These are phyloP conservation scores for Luscinia luscinia DNA, from an alignment of 2,797 vertebrate genomes.

Conservation along the genomic window DNA sequence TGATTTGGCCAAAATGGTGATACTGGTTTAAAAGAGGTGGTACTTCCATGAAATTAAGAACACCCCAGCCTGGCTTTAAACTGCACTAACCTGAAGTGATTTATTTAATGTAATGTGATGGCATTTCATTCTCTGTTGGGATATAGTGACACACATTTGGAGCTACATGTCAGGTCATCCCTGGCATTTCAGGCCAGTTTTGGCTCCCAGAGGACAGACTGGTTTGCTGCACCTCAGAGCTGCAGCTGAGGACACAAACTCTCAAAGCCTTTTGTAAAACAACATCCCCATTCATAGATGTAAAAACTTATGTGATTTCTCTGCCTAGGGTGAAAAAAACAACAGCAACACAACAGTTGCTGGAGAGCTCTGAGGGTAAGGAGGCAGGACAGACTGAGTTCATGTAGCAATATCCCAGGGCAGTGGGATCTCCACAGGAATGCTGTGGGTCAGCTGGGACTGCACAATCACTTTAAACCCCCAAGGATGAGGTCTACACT, in stretches of 20 bases:
- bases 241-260: not conserved
- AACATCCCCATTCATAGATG: not conserved
- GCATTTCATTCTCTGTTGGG: not conserved
- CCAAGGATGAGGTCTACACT: not conserved
- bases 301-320: not conserved
- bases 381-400: not conserved
- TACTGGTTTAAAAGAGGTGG: not conserved
- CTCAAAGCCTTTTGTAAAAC: not conserved
- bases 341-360: not conserved
- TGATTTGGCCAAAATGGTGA: not conserved
- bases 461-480: not conserved
- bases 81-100: not conserved
- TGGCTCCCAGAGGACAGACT: not conserved
- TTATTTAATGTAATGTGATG: accelerated
- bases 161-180: not conserved
- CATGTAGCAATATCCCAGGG: not conserved
- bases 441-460: not conserved
- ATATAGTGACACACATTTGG: not conserved
- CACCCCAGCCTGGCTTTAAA: not conserved
- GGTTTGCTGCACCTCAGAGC: not conserved
- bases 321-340: not conserved
- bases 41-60: not conserved
- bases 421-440: not conserved
- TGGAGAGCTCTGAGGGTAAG: not conserved
- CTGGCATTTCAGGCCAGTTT: not conserved